Conservation (phyloP, 2,113 vertebrate genomes). For the Phodopus roborovskii region DNA sequence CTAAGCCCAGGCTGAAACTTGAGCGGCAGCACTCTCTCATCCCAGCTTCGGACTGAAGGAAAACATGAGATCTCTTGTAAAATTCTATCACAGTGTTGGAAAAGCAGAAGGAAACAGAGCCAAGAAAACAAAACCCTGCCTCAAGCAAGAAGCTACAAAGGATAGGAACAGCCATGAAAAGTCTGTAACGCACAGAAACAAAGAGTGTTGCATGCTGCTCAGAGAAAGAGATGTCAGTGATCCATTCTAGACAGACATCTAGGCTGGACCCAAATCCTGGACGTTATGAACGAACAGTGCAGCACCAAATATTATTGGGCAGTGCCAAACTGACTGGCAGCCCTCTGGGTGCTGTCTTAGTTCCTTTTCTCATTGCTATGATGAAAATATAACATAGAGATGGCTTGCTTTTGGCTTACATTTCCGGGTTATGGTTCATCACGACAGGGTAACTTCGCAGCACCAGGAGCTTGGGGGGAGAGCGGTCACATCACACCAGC, state of each 20-base stretch:
- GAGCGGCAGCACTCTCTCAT: not conserved
- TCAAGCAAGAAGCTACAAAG: not conserved
- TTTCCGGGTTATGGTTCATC: not conserved
- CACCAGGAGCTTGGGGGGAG: too few species aligned
- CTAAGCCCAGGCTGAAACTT: constrained; percentile 15
- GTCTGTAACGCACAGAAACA: not conserved
- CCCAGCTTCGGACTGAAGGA: not conserved
- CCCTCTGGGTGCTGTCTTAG: not conserved
- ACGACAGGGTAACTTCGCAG: not conserved
- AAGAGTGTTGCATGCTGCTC: too few species aligned
- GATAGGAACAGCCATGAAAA: not conserved
- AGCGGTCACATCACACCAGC: not conserved
- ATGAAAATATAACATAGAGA: not conserved
- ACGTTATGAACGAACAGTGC: not conserved
- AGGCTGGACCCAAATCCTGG: not conserved
- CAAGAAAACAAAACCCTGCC: not conserved
- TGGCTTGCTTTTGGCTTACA: too few species aligned
- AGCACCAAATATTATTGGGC: not conserved
- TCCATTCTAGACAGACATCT: not conserved
- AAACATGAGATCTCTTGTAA: not conserved
- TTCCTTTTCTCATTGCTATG: not conserved
- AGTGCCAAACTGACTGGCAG: not conserved
- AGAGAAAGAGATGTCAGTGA: not conserved
- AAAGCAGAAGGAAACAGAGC: not conserved
- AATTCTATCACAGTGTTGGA: not conserved